These are phyloP conservation scores for Pampusana beccarii DNA, from an alignment of 2,113 vertebrate species.

Conservation along the genomic window DNA sequence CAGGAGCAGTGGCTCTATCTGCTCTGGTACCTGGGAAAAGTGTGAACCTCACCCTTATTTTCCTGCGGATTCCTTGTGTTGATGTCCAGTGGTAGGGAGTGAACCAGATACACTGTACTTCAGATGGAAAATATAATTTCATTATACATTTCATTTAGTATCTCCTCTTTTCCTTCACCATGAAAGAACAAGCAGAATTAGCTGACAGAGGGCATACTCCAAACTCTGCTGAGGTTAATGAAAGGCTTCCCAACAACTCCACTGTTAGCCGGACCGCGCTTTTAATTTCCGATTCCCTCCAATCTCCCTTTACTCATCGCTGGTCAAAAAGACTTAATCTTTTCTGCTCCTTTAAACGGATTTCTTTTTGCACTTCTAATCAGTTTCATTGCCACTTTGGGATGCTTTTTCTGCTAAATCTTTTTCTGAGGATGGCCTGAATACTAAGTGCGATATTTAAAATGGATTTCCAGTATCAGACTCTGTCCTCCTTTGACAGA, in stretches of 20 bases:
- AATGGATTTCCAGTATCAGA: not conserved
- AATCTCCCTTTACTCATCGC: not conserved
- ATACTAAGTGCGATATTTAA: not conserved
- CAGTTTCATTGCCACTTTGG: not conserved
- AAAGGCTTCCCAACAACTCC: not conserved
- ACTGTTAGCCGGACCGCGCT: not conserved
- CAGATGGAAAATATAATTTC: not conserved
- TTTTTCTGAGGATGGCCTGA: not conserved
- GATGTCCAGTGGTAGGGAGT: not conserved
- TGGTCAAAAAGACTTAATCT: not conserved
- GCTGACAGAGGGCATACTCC: not conserved
- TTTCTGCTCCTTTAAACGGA: not conserved
- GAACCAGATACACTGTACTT: not conserved
- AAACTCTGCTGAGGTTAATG: not conserved
- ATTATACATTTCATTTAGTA: not conserved
- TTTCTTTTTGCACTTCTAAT: not conserved
- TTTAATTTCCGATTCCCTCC: not conserved
- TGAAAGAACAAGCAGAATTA: not conserved
- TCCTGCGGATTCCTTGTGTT: not conserved
- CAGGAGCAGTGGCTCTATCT: not conserved
- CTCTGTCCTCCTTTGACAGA: not conserved
- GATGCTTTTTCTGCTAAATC: not conserved
- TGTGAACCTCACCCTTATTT: not conserved
- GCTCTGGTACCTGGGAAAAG: not conserved
- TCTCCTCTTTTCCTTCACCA: not conserved